Evolutionary conservation across 1,140 invertebrate species (phyloP).

Genomic region (Camponotus vicinus): DNA sequence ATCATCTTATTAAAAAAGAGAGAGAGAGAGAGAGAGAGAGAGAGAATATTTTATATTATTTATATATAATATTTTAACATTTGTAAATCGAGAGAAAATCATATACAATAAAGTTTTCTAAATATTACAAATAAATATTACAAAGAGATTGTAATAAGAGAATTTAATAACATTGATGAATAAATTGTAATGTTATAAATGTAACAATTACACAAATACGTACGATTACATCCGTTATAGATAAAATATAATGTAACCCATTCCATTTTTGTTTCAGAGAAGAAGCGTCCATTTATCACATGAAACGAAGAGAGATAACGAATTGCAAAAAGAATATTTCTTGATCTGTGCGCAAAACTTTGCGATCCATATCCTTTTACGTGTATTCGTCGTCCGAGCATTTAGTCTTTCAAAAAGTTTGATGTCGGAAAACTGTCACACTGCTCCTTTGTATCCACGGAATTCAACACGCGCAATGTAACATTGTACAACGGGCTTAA

Average conservation of each 20-base stretch:
- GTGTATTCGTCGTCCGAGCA: neutral
- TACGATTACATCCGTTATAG: neutral
- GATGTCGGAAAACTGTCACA: conserved; percentile 3
- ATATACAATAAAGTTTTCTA: neutral
- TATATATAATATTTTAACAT: neutral
- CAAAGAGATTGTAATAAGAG: neutral
- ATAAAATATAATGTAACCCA: neutral
- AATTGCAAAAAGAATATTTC: neutral
- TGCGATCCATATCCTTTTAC: neutral
- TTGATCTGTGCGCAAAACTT: conserved; percentile 8
- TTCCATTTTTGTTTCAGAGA: conserved; percentile 33
- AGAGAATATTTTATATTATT: no score
- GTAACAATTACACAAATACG: neutral
- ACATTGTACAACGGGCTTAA: conserved; percentile 14
- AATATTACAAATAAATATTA: neutral
- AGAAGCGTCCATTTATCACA: neutral
- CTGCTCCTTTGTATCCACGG: conserved; percentile 5
- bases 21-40: no score
- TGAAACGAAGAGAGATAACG: neutral
- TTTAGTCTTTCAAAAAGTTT: conserved; percentile 11
- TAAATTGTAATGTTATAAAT: neutral
- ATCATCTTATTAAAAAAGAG: no score
- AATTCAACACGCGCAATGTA: neutral
- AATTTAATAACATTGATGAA: neutral
- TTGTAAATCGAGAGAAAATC: neutral